Base-by-base conservation (phyloP, 2,888 invertebrate genomes). In the Plagodis pulveraria region DNA sequence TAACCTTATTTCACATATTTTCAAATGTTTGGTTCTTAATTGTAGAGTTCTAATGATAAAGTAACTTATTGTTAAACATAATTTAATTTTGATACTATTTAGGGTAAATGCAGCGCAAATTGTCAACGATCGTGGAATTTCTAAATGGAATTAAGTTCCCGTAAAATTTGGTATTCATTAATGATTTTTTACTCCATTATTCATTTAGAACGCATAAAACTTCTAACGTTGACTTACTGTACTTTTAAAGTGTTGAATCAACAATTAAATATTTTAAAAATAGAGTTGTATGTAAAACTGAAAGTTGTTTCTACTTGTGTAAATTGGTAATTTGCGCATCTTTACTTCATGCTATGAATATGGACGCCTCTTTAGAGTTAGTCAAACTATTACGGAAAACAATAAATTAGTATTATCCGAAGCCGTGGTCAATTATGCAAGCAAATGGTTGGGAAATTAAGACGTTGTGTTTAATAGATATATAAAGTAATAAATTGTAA, bases 121-220 rank as follows among this genome's bases (percentile, higher is more conserved):
- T 78, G 70, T 77, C 77, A 76, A 76, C 69, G 63, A 68, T 65
- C 58, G 69, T 74, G 73, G 71, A 81, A 74, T 76, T 80, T 83
- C 89, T 89, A 89, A 89, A 88, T 91, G 91, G 91, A 91, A 91
- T 91, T 89, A 89, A 89, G 90, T 90, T 87, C 90, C 90, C 91
- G 78, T 83, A 86, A 89, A 86, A 85, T 77, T 74, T 70, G 32
- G 70, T 60, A 63, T 67, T 66, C 67, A 76, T 36, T 36, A 7
- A 36, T 8, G 1, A 7, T 12, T 67, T 66, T 65, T 70, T 72
- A 68, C 71, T 73, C 12, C 76, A 81, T 79, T 71, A 79, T 80
- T 86, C 71, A 81, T 86, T 85, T 82, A 84, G 80, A 75, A 81
- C 76, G 79, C 83, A 78, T 85, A 80, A 83, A 81, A 76, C 77